A percentile compares a stretch with the other conserved stretches of the same genome.
Conservation (phyloP, 2,113 vertebrate species). For the Microcebus griseorufus region DNA sequence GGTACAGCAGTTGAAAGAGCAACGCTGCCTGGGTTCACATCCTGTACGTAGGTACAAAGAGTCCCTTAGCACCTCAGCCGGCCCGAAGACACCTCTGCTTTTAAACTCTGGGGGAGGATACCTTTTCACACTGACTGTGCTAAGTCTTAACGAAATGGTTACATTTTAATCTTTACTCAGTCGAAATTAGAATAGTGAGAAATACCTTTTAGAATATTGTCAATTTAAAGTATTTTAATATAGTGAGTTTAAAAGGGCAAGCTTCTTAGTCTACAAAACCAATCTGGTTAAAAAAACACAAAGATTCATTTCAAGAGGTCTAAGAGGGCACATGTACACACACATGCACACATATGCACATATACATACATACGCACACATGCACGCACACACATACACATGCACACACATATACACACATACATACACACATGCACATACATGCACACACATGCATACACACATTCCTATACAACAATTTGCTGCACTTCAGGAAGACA, state of each 20-base stretch:
- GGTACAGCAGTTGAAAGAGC: neutral
- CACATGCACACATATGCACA: accelerated
- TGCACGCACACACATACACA: accelerated
- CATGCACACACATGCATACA: accelerated
- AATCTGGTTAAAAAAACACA: neutral
- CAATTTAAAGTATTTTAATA: neutral
- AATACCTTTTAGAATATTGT: neutral
- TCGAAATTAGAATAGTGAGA: neutral
- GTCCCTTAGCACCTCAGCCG: accelerated
- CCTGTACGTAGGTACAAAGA: accelerated
- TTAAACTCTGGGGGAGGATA: too few relatives aligned
- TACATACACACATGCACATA: accelerated
- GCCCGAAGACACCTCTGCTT: neutral
- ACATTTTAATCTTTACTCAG: neutral
- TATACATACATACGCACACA: accelerated
- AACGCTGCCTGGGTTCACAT: neutral
- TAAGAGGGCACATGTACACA: neutral
- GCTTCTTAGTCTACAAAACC: neutral
- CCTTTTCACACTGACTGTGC: neutral
- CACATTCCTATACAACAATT: neutral
- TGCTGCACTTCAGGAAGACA: neutral
- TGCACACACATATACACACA: accelerated
- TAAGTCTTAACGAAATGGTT: neutral
- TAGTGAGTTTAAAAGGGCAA: neutral
- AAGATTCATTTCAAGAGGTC: neutral